phyloP scores from a whole-genome alignment of 1,140 invertebrate genomes.

The Drosophila lacertosa region DNA sequence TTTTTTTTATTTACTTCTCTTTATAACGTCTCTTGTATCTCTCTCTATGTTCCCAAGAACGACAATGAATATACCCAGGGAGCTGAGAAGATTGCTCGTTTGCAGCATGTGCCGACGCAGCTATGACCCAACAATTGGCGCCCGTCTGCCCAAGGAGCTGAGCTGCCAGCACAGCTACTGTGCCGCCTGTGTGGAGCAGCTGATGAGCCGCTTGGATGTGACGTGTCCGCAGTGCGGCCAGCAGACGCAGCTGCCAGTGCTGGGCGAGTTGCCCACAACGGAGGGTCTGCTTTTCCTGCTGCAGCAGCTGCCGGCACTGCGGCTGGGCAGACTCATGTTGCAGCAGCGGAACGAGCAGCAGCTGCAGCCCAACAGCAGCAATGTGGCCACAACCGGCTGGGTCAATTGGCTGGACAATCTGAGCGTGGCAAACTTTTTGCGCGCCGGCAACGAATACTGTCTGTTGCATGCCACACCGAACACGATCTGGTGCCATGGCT shows the following conservation, averaged over 20 bases:
- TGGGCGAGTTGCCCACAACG: constrained; percentile 87
- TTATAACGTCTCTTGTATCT: too few relatives aligned
- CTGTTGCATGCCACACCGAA: constrained; percentile 89
- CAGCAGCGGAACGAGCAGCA: constrained; percentile 4
- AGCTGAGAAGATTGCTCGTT: constrained; percentile 89
- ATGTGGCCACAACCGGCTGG: background rate
- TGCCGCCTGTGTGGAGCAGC: constrained; percentile 88
- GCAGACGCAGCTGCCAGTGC: constrained; percentile 85
- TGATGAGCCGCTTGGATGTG: constrained; percentile 87
- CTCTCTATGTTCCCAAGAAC: background rate
- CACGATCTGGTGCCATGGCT: constrained; percentile 90
- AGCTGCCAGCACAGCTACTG: constrained; percentile 91
- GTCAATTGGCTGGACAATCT: constrained; percentile 34
- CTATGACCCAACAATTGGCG: constrained; percentile 87
- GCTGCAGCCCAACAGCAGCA: constrained; percentile 13
- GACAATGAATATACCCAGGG: constrained; percentile 85
- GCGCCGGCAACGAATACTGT: constrained; percentile 86
- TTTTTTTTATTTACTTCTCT: too few relatives aligned
- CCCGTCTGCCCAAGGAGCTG: constrained; percentile 88
- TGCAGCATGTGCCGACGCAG: constrained; percentile 88
- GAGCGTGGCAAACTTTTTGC: constrained; percentile 26
- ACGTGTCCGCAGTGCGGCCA: constrained; percentile 88
- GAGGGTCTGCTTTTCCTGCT: constrained; percentile 86
- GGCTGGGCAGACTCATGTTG: constrained; percentile 34
- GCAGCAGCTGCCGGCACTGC: constrained; percentile 30